phyloP scores from a whole-genome alignment of 1,140 invertebrate species.

The Hermetia illucens region DNA sequence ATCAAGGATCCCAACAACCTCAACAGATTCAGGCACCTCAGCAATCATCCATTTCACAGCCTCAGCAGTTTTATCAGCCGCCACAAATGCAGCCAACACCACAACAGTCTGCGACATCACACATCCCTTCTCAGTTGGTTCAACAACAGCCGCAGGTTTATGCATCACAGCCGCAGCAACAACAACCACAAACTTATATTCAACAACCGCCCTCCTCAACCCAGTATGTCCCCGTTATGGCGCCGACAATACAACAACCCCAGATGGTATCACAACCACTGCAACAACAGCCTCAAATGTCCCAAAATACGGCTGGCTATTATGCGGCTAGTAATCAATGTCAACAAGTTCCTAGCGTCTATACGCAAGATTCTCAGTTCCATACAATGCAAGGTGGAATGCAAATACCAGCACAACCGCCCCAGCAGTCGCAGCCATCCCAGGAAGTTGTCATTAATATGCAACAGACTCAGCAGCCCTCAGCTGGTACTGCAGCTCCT shows the following conservation, averaged over 20 bases:
- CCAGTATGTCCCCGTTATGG: too few species aligned
- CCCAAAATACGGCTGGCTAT: slow-evolving; percentile 30
- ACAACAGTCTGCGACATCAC: too few species aligned
- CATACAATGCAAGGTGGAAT: too few species aligned
- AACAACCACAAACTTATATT: slow-evolving; percentile 13
- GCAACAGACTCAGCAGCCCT: slow-evolving; percentile 21
- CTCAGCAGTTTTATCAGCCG: slow-evolving; percentile 20
- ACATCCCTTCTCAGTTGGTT: slow-evolving; percentile 24
- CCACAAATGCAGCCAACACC: slow-evolving; percentile 13
- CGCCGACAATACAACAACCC: slow-evolving; percentile 11
- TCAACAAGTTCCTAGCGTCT: too few species aligned
- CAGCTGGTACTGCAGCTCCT: slow-evolving; percentile 35
- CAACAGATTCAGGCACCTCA: background rate
- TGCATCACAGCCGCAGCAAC: slow-evolving; percentile 15
- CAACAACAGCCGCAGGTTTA: slow-evolving; percentile 15
- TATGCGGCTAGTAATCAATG: slow-evolving; percentile 31
- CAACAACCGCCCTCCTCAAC: slow-evolving; percentile 3
- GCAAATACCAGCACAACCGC: slow-evolving; percentile 32
- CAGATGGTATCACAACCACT: slow-evolving; percentile 15
- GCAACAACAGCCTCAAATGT: slow-evolving; percentile 17
- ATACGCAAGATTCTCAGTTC: too few species aligned
- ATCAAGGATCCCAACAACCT: slow-evolving; percentile 6
- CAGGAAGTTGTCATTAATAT: too few species aligned
- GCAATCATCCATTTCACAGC: slow-evolving; percentile 10
- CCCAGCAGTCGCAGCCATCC: slow-evolving; percentile 15